phyloP scores from a whole-genome alignment of 2,113 vertebrate genomes.

The Oncorhynchus mykiss region DNA sequence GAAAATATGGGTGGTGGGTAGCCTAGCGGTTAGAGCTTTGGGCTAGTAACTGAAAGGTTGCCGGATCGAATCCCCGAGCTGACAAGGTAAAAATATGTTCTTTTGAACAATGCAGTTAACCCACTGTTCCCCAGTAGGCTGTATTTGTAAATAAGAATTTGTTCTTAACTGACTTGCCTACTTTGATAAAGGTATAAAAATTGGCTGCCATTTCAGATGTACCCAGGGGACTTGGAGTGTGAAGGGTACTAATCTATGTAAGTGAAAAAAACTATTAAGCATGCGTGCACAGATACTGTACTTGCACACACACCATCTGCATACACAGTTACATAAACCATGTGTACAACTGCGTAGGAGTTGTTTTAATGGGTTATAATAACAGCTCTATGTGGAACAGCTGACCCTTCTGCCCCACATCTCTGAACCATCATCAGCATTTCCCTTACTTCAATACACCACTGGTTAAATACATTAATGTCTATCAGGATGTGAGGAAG shows the following conservation, averaged over 20 bases:
- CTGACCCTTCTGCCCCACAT: constrained; percentile 37
- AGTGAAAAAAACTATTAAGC: neutral
- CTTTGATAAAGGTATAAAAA: neutral
- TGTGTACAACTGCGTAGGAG: neutral
- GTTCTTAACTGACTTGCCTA: too few relatives aligned
- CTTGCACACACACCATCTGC: neutral
- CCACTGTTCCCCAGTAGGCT: too few relatives aligned
- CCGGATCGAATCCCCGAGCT: too few relatives aligned
- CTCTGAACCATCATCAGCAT: constrained; percentile 31
- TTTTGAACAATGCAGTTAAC: too few relatives aligned
- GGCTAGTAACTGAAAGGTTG: too few relatives aligned
- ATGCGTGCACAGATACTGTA: neutral
- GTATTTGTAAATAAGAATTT: too few relatives aligned
- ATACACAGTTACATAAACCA: neutral
- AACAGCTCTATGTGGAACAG: constrained; percentile 17
- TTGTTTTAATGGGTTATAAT: neutral
- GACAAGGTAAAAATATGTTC: too few relatives aligned
- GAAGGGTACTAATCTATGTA: too few relatives aligned
- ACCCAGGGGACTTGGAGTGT: neutral
- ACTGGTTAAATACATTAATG: neutral
- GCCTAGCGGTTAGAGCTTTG: too few relatives aligned
- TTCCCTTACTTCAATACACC: neutral
- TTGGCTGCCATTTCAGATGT: neutral
- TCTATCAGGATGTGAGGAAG: neutral
- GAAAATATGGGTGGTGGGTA: neutral